Conservation (phyloP, 2,113 vertebrate genomes). For the Phasianus colchicus region DNA sequence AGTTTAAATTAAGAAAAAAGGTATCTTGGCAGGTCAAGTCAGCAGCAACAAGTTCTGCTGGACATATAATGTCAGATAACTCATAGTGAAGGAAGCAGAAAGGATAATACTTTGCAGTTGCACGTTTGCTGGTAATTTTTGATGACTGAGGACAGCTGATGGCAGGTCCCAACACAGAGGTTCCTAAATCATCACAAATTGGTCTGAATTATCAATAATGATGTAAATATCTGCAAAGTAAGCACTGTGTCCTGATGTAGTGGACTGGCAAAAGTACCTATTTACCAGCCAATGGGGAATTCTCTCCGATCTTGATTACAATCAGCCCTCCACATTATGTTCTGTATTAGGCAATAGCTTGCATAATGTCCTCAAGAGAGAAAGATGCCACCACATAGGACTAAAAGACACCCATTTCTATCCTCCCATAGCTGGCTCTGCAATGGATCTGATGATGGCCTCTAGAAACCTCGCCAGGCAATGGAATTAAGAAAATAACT, state of each 20-base stretch:
- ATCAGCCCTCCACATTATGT: not conserved
- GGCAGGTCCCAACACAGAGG: not conserved
- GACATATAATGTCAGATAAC: not conserved
- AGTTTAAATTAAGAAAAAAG: not conserved
- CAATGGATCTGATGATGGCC: rapidly evolving
- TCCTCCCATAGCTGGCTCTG: not conserved
- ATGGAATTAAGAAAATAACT: not conserved
- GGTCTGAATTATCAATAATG: not conserved
- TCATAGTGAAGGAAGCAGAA: not conserved
- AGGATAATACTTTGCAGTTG: rapidly evolving
- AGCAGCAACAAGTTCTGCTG: not conserved
- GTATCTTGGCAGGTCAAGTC: not conserved
- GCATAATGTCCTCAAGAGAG: not conserved
- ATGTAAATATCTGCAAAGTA: not conserved
- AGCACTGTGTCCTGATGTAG: not conserved
- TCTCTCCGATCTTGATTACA: not conserved
- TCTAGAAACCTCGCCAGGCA: not conserved
- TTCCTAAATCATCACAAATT: not conserved
- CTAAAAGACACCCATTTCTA: not conserved
- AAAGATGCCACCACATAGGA: not conserved
- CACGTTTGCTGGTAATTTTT: not conserved
- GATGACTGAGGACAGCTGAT: not conserved
- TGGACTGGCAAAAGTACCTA: not conserved
- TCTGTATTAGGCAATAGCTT: not conserved
- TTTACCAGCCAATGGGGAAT: not conserved